These are phyloP conservation scores for Platyura marginata DNA, from an alignment of 1,140 invertebrate species.

Conservation along the genomic window DNA sequence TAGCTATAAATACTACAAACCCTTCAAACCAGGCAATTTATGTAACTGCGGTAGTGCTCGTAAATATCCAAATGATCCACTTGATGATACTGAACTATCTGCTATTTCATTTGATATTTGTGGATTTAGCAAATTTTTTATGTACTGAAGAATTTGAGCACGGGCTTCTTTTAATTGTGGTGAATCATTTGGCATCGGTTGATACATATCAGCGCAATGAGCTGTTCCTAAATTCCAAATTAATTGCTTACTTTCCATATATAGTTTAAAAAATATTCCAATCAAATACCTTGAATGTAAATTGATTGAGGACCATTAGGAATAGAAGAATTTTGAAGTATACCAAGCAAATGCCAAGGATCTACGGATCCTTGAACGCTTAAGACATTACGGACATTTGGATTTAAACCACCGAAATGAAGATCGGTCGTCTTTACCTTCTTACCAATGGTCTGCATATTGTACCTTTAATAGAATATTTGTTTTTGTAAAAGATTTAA, in stretches of 20 bases:
- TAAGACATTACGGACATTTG: constrained; percentile 54
- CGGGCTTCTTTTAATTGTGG: constrained; percentile 42
- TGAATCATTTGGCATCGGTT: constrained; percentile 36
- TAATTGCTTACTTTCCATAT: no score
- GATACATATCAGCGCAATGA: constrained; percentile 68
- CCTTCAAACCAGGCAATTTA: no score
- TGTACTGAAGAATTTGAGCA: constrained; percentile 32
- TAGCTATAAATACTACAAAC: no score
- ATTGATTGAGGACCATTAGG: constrained; percentile 26
- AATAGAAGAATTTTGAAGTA: no score
- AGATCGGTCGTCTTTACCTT: constrained; percentile 54
- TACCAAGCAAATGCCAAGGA: constrained; percentile 82
- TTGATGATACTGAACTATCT: not conserved
- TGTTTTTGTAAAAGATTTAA: no score
- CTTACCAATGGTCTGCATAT: no score
- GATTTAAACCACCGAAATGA: constrained; percentile 56
- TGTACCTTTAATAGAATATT: no score
- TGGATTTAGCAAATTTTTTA: constrained; percentile 14
- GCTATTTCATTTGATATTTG: not conserved
- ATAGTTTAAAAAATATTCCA: no score
- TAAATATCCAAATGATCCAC: no score
- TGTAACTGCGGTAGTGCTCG: no score
- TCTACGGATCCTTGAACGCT: constrained; percentile 83
- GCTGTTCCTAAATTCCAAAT: constrained; percentile 41
- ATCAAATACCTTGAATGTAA: constrained; percentile 7